Evolutionary conservation across 2,797 vertebrate species (phyloP), one percentile per base, ranked within the genome.

Genomic region (Graptemys geographica): DNA sequence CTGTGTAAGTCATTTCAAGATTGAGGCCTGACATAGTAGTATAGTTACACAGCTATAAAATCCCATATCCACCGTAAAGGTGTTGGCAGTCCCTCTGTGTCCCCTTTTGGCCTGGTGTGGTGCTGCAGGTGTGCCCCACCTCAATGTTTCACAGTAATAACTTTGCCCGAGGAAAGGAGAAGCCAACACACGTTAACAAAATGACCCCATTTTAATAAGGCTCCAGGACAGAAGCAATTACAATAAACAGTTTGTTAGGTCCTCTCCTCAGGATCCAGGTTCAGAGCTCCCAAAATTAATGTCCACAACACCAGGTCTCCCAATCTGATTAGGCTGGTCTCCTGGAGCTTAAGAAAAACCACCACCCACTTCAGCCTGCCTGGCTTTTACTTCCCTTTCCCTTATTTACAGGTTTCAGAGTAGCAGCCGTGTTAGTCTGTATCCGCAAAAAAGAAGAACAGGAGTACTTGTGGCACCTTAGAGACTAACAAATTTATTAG

Each of bases 11-110:
- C 90, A 90, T 79, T 95, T 92, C 89, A 93, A 94, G 97, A 93
- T 79, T 95, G 90, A 94, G 96, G 89, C 78, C 89, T 95, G 95
- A 94, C 90, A 88, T 92, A 94, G 91, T 76, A 79, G 84, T 91
- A 79, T 93, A 96, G 96, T 89, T 96, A 89, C 79, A 87, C 44
- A 89, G 83, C 83, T 92, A 95, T 96, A 97, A 96, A 94, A 72
- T 10, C 19, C 10, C 69, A 11, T 72, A 6, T 41, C 69, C 69
- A 72, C 4, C 23, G 37, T n/a, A 72, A 41, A 23, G 62, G 62
- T 65, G 33, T n/a, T n/a, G 33, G 16, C 33, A n/a, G 37, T 41
- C 21, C n/a, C 10, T 23, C 5, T 72, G 19, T 72, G n/a, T 19
- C 19, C 37, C 10, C 2, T 41, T 72, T 69, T 37, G 62, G n/a